Base-by-base conservation (phyloP, 2,797 vertebrate species). In the Brachymystax lenok region DNA sequence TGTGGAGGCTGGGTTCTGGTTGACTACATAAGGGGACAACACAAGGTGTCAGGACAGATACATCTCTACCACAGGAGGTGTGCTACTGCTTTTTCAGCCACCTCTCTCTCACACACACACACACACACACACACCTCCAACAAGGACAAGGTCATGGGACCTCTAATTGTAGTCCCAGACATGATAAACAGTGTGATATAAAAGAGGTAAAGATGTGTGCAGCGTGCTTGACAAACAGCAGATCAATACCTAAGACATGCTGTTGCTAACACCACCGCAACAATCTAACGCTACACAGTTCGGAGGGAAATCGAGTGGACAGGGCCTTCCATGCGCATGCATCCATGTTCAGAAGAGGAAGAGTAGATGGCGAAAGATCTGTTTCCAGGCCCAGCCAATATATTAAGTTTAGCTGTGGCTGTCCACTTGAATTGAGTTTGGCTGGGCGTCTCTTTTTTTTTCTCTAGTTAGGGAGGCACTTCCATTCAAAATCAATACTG, bases 271-370 rank as follows among this genome's bases (percentile, higher is more conserved):
- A 46, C 10, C 40, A 46, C 40, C 1, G 40, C 40, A 46, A 13
- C 10, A 46, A 24, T 24, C 24, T 24, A 24, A 24, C 24, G 24
- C 24, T 24, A 24, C 24, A 24, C 24, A 13, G 12, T 17, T 35
- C 19, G 19, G 74, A 46, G 21, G 4, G n/a, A 24, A 67, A 52
- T 28, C 1, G 40, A 73, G 69, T 14, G 33, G 21, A 12, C 50
- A 52, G 71, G 28, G 59, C 24, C 71, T 81, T 78, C 24, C n/a
- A 12, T 77, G 69, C 76, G 66, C 12, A 13, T 69, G 33, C 16
- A 3, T 74, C 24, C 66, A 71, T 21, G 16, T 67, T 66, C 24
- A 61, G 59, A 12, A 13, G 40, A 46, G 12, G 21, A 21, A 21
- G 28, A 30, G 13, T 1, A 33, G 33, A 16, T 13, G 67, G 69